phyloP scores from a whole-genome alignment of 2,113 vertebrate genomes.

The Pantherophis guttatus region DNA sequence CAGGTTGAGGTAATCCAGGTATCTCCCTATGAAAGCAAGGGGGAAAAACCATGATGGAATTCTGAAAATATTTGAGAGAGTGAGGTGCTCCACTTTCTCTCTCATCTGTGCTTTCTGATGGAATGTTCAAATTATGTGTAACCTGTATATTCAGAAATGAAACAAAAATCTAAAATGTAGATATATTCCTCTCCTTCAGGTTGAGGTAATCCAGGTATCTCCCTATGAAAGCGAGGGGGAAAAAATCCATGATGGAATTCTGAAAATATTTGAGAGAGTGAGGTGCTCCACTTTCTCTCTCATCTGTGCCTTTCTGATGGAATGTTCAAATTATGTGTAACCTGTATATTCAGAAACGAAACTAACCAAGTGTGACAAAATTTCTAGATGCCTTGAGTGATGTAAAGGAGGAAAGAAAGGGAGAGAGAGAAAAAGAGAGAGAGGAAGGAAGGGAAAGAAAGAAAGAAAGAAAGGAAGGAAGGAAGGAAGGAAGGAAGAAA shows the following conservation, averaged over 20 bases:
- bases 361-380: neutral
- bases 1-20: neutral
- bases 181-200: neutral
- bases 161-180: neutral
- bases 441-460: too few relatives aligned
- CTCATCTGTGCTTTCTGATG: neutral
- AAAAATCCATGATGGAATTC: neutral
- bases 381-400: neutral
- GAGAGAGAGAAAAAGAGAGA: rapidly evolving
- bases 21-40: neutral
- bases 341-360: too few relatives aligned
- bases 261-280: neutral
- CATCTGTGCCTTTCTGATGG: neutral
- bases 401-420: neutral
- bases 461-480: neutral
- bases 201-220: neutral
- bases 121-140: neutral
- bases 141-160: neutral
- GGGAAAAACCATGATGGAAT: neutral
- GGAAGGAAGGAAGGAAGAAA: neutral
- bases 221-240: neutral
- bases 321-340: neutral
- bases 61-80: neutral
- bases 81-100: neutral
- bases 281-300: neutral